Conservation (phyloP, 2,113 vertebrate genomes). For the Xerus inauris region DNA sequence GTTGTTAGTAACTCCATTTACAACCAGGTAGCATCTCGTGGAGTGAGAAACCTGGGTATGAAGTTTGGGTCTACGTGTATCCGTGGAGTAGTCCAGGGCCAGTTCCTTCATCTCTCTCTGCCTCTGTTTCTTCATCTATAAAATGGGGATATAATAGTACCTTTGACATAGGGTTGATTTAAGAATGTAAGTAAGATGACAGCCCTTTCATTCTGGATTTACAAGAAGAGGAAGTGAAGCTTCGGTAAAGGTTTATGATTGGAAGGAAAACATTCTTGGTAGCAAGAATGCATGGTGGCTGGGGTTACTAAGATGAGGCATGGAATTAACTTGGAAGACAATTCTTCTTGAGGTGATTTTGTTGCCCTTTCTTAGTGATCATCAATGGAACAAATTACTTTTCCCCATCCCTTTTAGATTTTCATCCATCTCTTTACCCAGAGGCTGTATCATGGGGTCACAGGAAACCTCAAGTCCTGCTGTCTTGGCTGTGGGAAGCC, state of each 20-base stretch:
- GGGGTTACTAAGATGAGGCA: neutral
- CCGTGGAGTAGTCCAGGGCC: neutral
- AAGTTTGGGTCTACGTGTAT: neutral
- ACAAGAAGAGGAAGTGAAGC: neutral
- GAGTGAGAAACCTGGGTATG: neutral
- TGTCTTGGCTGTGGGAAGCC: neutral
- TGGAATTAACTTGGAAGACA: neutral
- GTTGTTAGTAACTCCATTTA: neutral
- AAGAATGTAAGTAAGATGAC: neutral
- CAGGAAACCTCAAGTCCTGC: neutral
- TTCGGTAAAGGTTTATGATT: neutral
- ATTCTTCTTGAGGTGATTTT: neutral
- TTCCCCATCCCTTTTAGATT: neutral
- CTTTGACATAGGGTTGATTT: neutral
- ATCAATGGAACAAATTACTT: neutral
- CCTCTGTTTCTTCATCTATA: slow-evolving; percentile 11
- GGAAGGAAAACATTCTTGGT: neutral
- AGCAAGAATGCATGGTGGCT: neutral
- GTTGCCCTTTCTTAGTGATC: neutral
- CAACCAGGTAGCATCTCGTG: neutral
- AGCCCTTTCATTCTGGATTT: neutral
- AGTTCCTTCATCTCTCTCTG: slow-evolving; percentile 7
- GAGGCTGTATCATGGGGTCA: neutral
- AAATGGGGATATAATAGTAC: neutral
- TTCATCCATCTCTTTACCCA: neutral